A percentile compares a stretch with the other conserved stretches of the same genome.
Conservation (phyloP, 2,888 invertebrate genomes). For the Malachius bipustulatus region DNA sequence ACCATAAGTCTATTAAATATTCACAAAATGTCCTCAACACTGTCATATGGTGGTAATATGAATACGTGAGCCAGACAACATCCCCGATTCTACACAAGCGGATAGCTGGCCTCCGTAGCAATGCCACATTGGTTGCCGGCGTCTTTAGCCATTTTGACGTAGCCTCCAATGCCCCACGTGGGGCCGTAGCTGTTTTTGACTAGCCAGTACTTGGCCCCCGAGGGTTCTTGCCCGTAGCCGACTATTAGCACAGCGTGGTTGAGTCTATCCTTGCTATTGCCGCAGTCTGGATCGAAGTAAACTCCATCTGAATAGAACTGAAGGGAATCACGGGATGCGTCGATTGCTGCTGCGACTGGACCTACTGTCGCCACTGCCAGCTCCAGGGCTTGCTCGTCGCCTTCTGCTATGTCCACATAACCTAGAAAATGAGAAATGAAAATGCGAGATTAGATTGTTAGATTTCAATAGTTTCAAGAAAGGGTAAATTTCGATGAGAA, state of each 20-base stretch:
- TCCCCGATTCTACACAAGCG: constrained; percentile 66
- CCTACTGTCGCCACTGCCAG: constrained; percentile 70
- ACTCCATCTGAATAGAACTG: constrained; percentile 70
- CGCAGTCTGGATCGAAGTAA: constrained; percentile 64
- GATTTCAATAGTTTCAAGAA: too few relatives aligned
- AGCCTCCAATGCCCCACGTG: constrained; percentile 28
- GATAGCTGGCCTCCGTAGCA: constrained; percentile 67
- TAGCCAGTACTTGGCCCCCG: constrained; percentile 50
- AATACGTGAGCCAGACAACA: too few relatives aligned
- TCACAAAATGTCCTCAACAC: too few relatives aligned
- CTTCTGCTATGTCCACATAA: constrained; percentile 56
- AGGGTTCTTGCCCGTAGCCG: constrained; percentile 61
- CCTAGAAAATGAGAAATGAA: constrained; percentile 38
- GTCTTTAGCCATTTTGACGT: constrained; percentile 26
- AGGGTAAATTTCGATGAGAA: too few relatives aligned
- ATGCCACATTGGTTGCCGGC: constrained; percentile 70
- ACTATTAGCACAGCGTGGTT: constrained; percentile 74
- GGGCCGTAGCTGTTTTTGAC: constrained; percentile 55
- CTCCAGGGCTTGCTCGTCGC: constrained; percentile 58
- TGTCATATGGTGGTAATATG: too few relatives aligned
- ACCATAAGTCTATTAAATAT: too few relatives aligned
- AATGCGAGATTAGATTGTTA: too few relatives aligned
- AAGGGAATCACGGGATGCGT: constrained; percentile 63
- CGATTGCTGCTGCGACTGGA: constrained; percentile 79
- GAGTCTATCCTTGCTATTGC: constrained; percentile 42